Evolutionary conservation across 2,113 vertebrate genomes (phyloP).

Genomic region (Corydoras sp.): DNA sequence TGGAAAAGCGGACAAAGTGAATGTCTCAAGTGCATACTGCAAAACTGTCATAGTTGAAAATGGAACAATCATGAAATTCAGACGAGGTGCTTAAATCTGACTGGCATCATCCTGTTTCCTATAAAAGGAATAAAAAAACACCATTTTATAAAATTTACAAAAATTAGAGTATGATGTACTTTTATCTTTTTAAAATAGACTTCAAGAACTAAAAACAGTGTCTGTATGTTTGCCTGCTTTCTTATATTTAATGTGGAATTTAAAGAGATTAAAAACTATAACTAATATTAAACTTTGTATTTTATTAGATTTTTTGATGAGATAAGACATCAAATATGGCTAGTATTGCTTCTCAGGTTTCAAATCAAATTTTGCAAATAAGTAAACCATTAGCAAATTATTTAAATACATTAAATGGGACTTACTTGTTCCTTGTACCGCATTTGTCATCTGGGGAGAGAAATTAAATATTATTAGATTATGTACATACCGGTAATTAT

Average conservation of each 20-base stretch:
- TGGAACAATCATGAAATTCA: neutral
- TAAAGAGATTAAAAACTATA: no score
- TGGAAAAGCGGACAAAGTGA: no score
- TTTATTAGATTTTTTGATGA: no score
- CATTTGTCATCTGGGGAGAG: constrained; percentile 26
- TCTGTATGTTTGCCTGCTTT: no score
- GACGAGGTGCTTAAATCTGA: constrained; percentile 55
- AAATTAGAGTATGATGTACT: no score
- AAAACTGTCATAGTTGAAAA: neutral
- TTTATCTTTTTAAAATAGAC: neutral
- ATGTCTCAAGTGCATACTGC: neutral
- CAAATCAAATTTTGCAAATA: no score
- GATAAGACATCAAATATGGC: no score
- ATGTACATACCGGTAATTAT: neutral
- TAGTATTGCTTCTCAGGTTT: no score
- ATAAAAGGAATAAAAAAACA: constrained; percentile 5
- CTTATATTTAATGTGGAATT: no score
- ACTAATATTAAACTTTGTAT: no score
- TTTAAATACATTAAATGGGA: neutral
- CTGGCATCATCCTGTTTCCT: constrained; percentile 56
- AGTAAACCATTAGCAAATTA: no score
- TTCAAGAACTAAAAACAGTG: no score
- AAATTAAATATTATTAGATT: neutral
- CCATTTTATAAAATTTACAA: neutral
- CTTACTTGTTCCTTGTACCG: constrained; percentile 21